Evolutionary conservation across 1,140 invertebrate genomes (phyloP).

Genomic region (Bursaphelenchus mucronatus): DNA sequence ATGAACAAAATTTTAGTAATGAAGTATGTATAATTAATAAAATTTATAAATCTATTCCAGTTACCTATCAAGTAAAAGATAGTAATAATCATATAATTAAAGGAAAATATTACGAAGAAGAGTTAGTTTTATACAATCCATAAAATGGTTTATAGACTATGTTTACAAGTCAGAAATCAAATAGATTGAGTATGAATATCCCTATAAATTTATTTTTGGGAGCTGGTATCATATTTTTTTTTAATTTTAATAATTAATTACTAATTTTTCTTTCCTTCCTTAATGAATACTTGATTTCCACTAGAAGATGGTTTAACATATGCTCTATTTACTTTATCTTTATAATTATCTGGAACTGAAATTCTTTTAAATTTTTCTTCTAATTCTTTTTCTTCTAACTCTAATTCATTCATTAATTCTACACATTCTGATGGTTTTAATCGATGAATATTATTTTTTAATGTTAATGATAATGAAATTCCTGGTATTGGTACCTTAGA

Average conservation of each 20-base stretch:
- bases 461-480: slow-evolving; percentile 7
- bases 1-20: slow-evolving; percentile 42
- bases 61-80: slow-evolving; percentile 5
- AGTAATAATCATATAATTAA: slow-evolving; percentile 6
- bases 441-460: slow-evolving; percentile 7
- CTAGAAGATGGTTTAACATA: slow-evolving; percentile 5
- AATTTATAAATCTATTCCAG: slow-evolving; percentile 19
- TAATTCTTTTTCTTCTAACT: slow-evolving; percentile 7
- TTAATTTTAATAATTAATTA: background rate
- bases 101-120: slow-evolving; percentile 7
- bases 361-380: slow-evolving; percentile 7
- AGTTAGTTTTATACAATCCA: too few relatives aligned
- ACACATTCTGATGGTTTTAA: slow-evolving; percentile 6
- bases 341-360: slow-evolving; percentile 7
- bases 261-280: slow-evolving; percentile 7
- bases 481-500: slow-evolving; percentile 5
- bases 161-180: slow-evolving; percentile 7
- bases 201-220: slow-evolving; percentile 1
- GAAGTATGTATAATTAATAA: slow-evolving; percentile 48
- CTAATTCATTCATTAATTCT: slow-evolving; percentile 7
- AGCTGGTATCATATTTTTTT: slow-evolving; percentile 7
- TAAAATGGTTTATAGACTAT: too few relatives aligned
- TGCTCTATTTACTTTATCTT: slow-evolving; percentile 7
- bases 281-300: slow-evolving; percentile 7
- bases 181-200: slow-evolving; percentile 5